Conservation (phyloP, 2,888 invertebrate species). For the Cosmopolites sordidus region DNA sequence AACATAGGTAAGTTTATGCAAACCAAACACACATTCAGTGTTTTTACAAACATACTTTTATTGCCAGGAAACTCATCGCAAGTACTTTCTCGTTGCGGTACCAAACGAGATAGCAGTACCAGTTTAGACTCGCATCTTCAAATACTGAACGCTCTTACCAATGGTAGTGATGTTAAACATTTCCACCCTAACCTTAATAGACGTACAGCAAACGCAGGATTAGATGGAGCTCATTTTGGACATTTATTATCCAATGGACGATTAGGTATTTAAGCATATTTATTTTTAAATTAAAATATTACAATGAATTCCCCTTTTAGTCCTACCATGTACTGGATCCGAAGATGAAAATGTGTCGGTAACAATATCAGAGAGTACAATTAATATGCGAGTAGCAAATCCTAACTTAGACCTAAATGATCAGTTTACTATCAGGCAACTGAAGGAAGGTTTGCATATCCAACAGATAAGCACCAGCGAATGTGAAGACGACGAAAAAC, state of each 20-base stretch:
- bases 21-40: too few relatives aligned
- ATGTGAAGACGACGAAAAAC: constrained; percentile 26
- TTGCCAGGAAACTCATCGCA: constrained; percentile 16
- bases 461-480: constrained; percentile 36
- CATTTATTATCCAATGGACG: constrained; percentile 44
- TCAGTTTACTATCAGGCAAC: constrained; percentile 44
- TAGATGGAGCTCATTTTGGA: constrained; percentile 49
- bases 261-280: constrained; percentile 26
- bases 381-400: constrained; percentile 41
- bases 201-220: constrained; percentile 49
- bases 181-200: constrained; percentile 56
- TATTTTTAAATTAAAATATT: neutral
- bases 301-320: constrained; percentile 4
- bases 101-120: constrained; percentile 59
- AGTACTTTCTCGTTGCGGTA: constrained; percentile 19
- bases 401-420: constrained; percentile 45
- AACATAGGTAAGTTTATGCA: constrained; percentile 32
- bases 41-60: too few relatives aligned
- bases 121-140: constrained; percentile 78
- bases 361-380: constrained; percentile 45
- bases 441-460: constrained; percentile 42
- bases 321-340: constrained; percentile 34
- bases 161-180: constrained; percentile 50
- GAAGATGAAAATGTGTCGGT: constrained; percentile 49
- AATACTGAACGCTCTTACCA: constrained; percentile 59